These are phyloP conservation scores for Macrocentrus cingulum DNA, from an alignment of 1,140 invertebrate species.

Conservation along the genomic window DNA sequence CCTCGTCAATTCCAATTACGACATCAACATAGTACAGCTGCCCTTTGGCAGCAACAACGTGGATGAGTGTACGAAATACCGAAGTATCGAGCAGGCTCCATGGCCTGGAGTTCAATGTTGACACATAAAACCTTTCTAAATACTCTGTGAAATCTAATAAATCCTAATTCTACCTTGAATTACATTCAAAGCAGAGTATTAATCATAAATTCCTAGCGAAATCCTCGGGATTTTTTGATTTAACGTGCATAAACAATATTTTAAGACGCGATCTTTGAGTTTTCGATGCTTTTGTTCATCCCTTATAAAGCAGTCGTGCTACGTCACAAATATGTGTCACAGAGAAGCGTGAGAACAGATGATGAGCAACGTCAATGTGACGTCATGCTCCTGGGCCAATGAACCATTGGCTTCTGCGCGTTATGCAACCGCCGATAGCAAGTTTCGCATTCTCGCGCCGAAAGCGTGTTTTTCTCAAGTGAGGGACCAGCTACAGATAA, in stretches of 20 bases:
- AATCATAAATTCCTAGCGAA: too few relatives aligned
- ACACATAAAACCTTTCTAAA: too few relatives aligned
- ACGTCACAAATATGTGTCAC: slow-evolving; percentile 4
- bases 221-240: too few relatives aligned
- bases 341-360: slow-evolving; percentile 7
- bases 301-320: background rate
- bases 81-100: slow-evolving; percentile 40
- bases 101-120: slow-evolving; percentile 47
- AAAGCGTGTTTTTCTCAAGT: background rate
- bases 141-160: background rate
- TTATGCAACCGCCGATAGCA: slow-evolving; percentile 11
- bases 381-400: slow-evolving; percentile 12
- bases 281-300: background rate
- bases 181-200: background rate
- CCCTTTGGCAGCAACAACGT: slow-evolving; percentile 36
- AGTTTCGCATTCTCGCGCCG: background rate
- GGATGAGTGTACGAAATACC: slow-evolving; percentile 45
- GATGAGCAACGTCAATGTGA: slow-evolving; percentile 12
- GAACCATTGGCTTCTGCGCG: slow-evolving; percentile 11
- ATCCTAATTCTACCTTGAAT: slow-evolving; percentile 13
- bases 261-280: background rate
- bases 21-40: slow-evolving; percentile 47
- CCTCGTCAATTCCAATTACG: slow-evolving; percentile 46
- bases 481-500: too few relatives aligned
- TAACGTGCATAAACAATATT: too few relatives aligned